A percentile compares a stretch with the other conserved stretches of the same genome.
Evolutionary conservation across 2,113 vertebrate genomes (phyloP).

Genomic region (Seriola quinqueradiata): DNA sequence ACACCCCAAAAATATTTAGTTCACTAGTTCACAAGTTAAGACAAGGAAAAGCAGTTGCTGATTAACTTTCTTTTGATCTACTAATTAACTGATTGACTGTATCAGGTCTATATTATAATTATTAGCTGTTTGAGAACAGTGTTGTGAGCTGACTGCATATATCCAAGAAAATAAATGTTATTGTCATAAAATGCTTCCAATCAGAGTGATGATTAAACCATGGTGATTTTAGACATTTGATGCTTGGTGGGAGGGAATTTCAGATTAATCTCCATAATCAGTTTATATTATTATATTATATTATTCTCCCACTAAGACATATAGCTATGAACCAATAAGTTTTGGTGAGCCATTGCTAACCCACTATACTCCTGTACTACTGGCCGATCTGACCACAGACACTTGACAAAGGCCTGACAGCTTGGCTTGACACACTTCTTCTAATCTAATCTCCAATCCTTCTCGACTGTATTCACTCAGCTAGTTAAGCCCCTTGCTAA

Average conservation of each 20-base stretch:
- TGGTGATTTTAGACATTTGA: neutral
- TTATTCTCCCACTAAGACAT: neutral
- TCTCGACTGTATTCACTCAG: slow-evolving; percentile 72
- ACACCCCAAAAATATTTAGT: too few relatives aligned
- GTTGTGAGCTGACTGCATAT: neutral
- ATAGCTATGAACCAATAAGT: neutral
- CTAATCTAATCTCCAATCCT: slow-evolving; percentile 78
- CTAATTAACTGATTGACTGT: neutral
- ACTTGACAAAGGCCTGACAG: slow-evolving; percentile 71
- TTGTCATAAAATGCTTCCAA: neutral
- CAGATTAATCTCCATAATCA: neutral
- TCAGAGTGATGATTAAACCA: neutral
- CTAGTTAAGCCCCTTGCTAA: slow-evolving; percentile 75
- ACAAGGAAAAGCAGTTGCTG: neutral
- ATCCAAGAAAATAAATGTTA: neutral
- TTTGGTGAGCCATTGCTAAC: neutral
- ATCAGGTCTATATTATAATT: neutral
- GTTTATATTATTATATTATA: neutral
- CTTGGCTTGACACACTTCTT: slow-evolving; percentile 76
- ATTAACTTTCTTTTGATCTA: neutral
- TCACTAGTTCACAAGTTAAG: neutral
- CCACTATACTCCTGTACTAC: slow-evolving; percentile 3
- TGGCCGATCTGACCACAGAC: slow-evolving; percentile 56
- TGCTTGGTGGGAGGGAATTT: neutral
- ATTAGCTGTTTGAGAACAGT: neutral